Conservation (phyloP, 2,113 vertebrate species). For the Paradisaea rubra region DNA sequence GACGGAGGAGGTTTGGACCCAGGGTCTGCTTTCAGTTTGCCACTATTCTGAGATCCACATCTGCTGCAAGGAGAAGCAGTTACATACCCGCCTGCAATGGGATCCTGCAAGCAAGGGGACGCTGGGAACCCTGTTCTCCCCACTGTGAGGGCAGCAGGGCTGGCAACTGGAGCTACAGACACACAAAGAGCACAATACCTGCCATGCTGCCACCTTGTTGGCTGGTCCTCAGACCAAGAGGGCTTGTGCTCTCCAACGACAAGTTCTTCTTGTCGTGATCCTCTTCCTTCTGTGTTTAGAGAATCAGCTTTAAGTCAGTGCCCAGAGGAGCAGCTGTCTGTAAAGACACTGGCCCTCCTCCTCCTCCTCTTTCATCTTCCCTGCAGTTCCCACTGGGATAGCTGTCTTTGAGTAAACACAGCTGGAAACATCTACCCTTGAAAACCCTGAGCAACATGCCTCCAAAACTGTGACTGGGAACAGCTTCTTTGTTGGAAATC, state of each 20-base stretch:
- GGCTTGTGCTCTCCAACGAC: conserved; percentile 77
- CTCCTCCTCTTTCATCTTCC: neutral
- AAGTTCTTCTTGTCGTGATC: conserved; percentile 64
- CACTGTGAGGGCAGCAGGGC: accelerated
- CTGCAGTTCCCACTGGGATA: neutral
- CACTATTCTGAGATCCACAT: conserved; percentile 76
- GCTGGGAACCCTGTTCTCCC: neutral
- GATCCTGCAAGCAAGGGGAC: neutral
- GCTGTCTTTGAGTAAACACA: neutral
- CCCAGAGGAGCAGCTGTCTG: neutral
- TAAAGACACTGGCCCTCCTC: neutral
- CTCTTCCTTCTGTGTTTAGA: conserved; percentile 63
- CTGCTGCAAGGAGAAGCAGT: conserved; percentile 67
- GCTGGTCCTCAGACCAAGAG: neutral
- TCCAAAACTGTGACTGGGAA: neutral
- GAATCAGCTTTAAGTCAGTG: neutral
- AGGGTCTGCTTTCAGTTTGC: conserved; percentile 60
- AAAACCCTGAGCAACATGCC: accelerated
- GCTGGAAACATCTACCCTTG: neutral
- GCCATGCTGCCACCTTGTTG: conserved; percentile 68
- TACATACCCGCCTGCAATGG: neutral
- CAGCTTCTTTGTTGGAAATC: neutral
- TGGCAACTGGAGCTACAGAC: neutral
- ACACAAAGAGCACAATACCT: conserved; percentile 62
- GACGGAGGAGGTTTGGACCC: conserved; percentile 52